phyloP scores from a whole-genome alignment of 1,140 invertebrate species.

The Wasmannia auropunctata region DNA sequence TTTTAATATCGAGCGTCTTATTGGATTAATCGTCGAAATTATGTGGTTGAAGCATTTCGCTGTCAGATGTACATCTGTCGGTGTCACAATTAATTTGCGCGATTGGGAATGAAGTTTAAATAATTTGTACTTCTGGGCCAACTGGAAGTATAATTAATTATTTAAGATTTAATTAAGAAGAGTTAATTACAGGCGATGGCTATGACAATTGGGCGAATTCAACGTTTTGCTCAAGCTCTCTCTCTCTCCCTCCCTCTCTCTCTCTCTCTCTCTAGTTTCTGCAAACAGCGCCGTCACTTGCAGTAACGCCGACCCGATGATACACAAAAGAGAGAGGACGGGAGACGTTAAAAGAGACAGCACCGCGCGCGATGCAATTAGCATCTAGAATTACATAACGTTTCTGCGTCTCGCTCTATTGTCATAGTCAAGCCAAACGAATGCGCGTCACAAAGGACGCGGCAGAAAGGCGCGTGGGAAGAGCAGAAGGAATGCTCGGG shows the following conservation, averaged over 20 bases:
- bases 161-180: conserved; percentile 46
- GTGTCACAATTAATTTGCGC: background rate
- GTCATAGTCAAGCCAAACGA: conserved; percentile 51
- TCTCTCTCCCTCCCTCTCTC: too few relatives aligned
- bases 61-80: background rate
- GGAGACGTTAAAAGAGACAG: conserved; percentile 40
- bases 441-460: conserved; percentile 41
- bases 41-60: background rate
- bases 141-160: background rate
- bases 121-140: background rate
- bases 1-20: background rate
- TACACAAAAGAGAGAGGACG: conserved; percentile 21
- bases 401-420: conserved; percentile 48
- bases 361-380: conserved; percentile 37
- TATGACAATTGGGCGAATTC: conserved; percentile 28
- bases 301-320: conserved; percentile 43
- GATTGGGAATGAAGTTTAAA: conserved; percentile 7
- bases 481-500: conserved; percentile 28
- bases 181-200: conserved; percentile 34
- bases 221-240: conserved; percentile 24
- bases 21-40: background rate
- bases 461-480: conserved; percentile 7
- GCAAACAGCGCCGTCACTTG: conserved; percentile 48
- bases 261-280: conserved; percentile 33
- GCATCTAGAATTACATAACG: conserved; percentile 58